Evolutionary conservation across 2,113 vertebrate species (phyloP), one percentile per base, ranked within the genome.

Genomic region (Cynopterus brachyotis): DNA sequence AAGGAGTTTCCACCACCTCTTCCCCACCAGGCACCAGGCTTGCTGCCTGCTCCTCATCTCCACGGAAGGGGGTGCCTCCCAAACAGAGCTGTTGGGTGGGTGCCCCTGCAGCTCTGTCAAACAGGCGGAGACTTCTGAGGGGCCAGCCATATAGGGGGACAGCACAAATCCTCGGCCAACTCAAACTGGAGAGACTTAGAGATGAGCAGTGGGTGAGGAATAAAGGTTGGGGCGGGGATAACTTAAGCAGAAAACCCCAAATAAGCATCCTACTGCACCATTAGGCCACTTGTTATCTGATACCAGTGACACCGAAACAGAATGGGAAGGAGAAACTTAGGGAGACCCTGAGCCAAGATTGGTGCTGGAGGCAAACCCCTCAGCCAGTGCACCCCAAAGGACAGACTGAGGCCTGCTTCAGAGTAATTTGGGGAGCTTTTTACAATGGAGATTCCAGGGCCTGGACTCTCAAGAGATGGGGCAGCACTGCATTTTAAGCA

Each of bases 1-100:
- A 80, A 15, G 19, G 35, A 82, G 62, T 95, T 93, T 93, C 95
- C 89, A 73, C 35, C 69, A 26, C 92, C 47, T 11, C 17, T 32
- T 40, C 45, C 15, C 55, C 5, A 9, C 35, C 1, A 1, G 60
- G 76, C 59, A 40, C 82, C 45, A 10, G 40, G 53, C 86, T 66
- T 17, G 20, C 96, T 9, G 64, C 55, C 78, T 13, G 6, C 45
- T 32, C 60, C 60, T 78, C 40, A 7, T 11, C 67, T 89, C 88
- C 75, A 32, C 1, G 6, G 69, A 59, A 30, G 42, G 19, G 60
- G 57, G 22, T 45, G n/a, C 20, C 67, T 50, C 79, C 67, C 30
- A 76, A 19, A 40, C 9, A 20, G 76, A 76, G 78, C 9, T 19
- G 47, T 64, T 6, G 40, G 13, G 70, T 35, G 66, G 91, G 66